Evolutionary conservation across 2,797 vertebrate genomes (phyloP), one percentile per base, ranked within the genome.

Genomic region (Sebastes wilsoni): DNA sequence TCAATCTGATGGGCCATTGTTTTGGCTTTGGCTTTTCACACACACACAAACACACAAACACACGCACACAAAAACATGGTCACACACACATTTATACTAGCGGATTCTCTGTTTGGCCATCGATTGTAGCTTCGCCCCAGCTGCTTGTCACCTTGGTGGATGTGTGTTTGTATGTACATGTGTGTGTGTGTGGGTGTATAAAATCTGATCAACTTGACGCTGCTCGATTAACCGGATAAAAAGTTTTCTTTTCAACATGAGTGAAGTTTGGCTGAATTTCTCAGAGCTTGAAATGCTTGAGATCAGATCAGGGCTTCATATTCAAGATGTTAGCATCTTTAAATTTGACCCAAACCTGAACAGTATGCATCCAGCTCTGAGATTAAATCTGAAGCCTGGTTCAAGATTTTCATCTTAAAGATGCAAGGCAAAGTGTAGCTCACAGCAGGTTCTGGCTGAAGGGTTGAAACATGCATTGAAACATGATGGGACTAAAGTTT

Each of bases 1-100:
- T 96, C 96, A 96, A 97, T 97, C 97, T 97, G 96, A 96, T 96
- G 95, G 84, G 73, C 95, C 92, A 97, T 98, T 97, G 97, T 96
- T 96, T 97, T 96, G 84, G 75, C 84, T 91, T 84, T 79, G 74
- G 80, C 85, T 93, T 83, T 80, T 72, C 76, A 46, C 83, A 80
- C 69, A 74, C 32, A 73, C 23, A 49, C 11, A 36, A 64, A 36
- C 59, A 49, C 60, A 72, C 64, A 69, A 67, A 65, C 38, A 73
- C 7, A 46, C 34, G 0, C 64, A 49, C 60, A 72, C 64, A 69
- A 71, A 65, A 49, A 49, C 58, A 78, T 13, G 36, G 20, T 46
- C 59, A 80, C 77, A 68, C 66, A 88, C 78, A 77, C 79, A 80
- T 61, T 77, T 62, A 68, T 55, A 66, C 65, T 18, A 28, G 75